These are phyloP conservation scores for Sturnira hondurensis DNA, from an alignment of 2,113 vertebrate genomes.

Conservation along the genomic window DNA sequence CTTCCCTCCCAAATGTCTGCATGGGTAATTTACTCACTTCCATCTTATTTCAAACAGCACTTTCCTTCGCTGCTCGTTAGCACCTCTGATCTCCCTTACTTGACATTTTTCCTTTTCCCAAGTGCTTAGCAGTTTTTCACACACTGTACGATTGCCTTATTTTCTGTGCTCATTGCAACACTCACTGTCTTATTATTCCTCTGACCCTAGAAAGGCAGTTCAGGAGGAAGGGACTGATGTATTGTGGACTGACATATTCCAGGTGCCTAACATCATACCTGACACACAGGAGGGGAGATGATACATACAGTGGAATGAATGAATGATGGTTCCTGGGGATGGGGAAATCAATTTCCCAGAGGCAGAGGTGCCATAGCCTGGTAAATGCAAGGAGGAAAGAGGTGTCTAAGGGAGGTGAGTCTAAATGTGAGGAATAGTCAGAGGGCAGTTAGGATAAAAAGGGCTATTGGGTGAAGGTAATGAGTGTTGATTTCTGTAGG, in stretches of 20 bases:
- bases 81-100: neutral
- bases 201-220: neutral
- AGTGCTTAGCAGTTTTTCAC: neutral
- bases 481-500: neutral
- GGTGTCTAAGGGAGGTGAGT: neutral
- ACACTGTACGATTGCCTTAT: neutral
- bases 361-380: neutral
- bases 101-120: neutral
- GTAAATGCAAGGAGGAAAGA: neutral
- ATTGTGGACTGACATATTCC: neutral
- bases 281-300: too few species aligned
- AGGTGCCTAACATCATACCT: neutral
- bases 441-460: neutral
- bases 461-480: neutral
- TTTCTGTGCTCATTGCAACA: neutral
- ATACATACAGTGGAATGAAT: neutral
- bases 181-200: rapidly evolving
- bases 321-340: neutral
- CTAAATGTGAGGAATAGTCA: neutral
- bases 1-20: neutral
- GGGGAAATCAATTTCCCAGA: neutral
- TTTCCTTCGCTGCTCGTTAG: neutral
- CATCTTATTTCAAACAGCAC: neutral
- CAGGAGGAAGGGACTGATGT: neutral
- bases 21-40: neutral